Evolutionary conservation across 1,140 invertebrate genomes (phyloP).

Genomic region (Sipha flava): DNA sequence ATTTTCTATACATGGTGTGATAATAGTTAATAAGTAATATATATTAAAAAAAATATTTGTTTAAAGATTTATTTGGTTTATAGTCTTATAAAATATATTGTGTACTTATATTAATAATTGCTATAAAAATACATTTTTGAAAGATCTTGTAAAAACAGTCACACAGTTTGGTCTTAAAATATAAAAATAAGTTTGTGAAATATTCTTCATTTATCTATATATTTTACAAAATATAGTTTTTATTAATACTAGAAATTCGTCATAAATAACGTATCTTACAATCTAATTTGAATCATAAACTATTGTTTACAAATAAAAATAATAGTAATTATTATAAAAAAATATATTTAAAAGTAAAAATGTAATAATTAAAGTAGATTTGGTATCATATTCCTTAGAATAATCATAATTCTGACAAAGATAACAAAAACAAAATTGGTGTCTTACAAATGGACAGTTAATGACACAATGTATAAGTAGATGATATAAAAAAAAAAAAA

Average conservation of each 20-base stretch:
- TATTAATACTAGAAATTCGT: conserved; percentile 19
- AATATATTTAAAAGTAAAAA: neutral
- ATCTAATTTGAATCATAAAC: neutral
- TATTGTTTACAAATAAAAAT: neutral
- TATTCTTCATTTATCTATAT: neutral
- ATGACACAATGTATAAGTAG: neutral
- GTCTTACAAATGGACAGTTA: neutral
- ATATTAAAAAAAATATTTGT: neutral
- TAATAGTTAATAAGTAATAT: no score
- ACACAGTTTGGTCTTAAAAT: neutral
- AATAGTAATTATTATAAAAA: neutral
- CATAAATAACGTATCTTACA: neutral
- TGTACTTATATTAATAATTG: neutral
- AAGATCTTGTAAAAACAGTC: neutral
- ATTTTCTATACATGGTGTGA: no score
- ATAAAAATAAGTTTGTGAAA: neutral
- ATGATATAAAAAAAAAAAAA: neutral
- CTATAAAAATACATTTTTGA: neutral
- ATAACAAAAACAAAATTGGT: neutral
- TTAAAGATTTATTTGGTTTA: neutral
- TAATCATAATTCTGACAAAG: neutral
- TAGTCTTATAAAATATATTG: neutral
- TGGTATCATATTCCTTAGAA: neutral
- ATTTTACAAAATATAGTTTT: neutral
- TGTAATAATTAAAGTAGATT: neutral